Evolutionary conservation across 2,113 vertebrate species (phyloP).

Genomic region (Micromys minutus): DNA sequence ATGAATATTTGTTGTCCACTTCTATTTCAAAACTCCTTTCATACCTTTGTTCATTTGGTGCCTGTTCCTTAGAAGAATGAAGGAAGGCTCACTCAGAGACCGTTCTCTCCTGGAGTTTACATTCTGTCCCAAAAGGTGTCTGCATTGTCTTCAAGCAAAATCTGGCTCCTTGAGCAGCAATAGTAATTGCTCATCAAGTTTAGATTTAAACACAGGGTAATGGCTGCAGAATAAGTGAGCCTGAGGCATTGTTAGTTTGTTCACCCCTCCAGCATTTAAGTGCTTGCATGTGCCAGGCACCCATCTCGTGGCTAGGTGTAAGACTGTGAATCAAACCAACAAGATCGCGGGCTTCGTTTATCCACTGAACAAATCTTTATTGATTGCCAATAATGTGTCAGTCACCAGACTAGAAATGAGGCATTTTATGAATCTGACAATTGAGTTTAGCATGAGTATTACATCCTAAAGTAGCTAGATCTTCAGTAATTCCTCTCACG

Average conservation of each 20-base stretch:
- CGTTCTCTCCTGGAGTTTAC: not conserved
- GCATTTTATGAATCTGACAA: conserved; percentile 42
- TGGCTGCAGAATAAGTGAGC: conserved; percentile 33
- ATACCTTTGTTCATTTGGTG: not conserved
- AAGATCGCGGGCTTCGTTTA: conserved; percentile 20
- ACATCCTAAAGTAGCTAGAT: conserved; percentile 12
- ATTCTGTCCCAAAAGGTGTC: not conserved
- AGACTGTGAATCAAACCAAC: conserved; percentile 20
- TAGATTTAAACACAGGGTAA: not conserved
- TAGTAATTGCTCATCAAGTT: not conserved
- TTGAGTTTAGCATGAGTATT: not conserved
- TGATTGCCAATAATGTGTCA: conserved; percentile 31
- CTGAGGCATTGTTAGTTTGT: conserved; percentile 1
- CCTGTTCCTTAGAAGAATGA: conserved; percentile 8
- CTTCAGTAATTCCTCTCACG: conserved; percentile 32
- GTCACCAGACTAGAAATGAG: conserved; percentile 25
- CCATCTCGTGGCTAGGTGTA: not conserved
- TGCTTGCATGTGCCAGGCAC: not conserved
- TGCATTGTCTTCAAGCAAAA: not conserved
- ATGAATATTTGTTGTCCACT: not conserved
- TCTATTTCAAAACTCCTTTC: not conserved
- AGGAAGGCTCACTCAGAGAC: conserved; percentile 28
- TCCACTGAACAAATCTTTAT: conserved; percentile 63
- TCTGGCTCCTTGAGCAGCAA: not conserved
- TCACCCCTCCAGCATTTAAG: conserved; percentile 28